Base-by-base conservation (phyloP, 1,140 invertebrate species). In the Macrobrachium rosenbergii region DNA sequence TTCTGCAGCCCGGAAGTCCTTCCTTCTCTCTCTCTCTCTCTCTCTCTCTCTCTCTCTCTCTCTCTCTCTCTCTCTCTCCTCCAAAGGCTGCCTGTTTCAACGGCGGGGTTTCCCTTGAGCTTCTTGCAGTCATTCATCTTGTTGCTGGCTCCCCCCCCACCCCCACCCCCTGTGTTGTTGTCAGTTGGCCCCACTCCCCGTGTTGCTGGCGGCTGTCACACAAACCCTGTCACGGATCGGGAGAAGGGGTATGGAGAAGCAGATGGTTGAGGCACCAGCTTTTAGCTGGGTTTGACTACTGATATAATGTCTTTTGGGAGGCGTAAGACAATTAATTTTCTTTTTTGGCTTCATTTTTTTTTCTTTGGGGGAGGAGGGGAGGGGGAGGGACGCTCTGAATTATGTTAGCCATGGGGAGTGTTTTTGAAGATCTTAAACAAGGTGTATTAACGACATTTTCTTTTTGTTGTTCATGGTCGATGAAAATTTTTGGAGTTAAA, bases 91-190 rank as follows among this genome's bases (percentile, higher is more conserved):
- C 23, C 67, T 60, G 17, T 43, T 28, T 17, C 72, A 37, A n/a
- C n/a, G 69, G 19, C 73, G 52, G 28, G 73, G 37, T 43, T 64
- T 83, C 59, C 73, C 64, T 76, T 69, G 60, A 83, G 82, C 63
- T 83, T 83, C 82, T 83, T 83, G 82, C 73, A 75, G 69, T 83
- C 82, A 83, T 83, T 69, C 58, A 83, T 83, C 82, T 83, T 83
- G 69, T 72, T 43, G 23, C 21, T 72, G 72, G 58, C 72, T 77
- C 28, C 82, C 82, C 82, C 45, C 77, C 82, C 75, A 45, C 82
- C 28, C 28, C 1, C 28, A 1, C 28, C 28, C 28, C 75, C 67
- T 72, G 72, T 83, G 72, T 83, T 83, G 82, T 83, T 83, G 82
- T 83, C 82, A 83, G 72, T 76, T 45, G 23, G n/a, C 63, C 79